Conservation (phyloP, 1,140 invertebrate genomes). For the Ceratoteleas bidentatus region DNA sequence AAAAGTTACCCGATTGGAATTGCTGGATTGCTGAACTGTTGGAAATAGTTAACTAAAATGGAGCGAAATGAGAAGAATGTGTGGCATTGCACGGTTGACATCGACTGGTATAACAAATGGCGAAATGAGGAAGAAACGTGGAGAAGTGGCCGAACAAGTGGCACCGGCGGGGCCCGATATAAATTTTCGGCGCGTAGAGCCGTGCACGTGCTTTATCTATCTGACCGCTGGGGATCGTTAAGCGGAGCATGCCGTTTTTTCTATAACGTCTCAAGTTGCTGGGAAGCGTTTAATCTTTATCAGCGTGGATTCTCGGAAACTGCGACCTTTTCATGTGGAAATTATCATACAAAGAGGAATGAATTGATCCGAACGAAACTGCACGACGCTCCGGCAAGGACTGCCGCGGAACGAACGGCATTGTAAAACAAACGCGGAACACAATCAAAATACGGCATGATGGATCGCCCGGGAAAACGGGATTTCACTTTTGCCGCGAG, state of each 20-base stretch:
- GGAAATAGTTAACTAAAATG: too few relatives aligned
- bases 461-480: constrained; percentile 11
- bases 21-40: too few relatives aligned
- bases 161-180: not conserved
- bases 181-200: not conserved
- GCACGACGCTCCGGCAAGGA: not conserved
- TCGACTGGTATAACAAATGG: too few relatives aligned
- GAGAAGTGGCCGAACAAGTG: too few relatives aligned
- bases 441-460: constrained; percentile 27
- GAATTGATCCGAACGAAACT: not conserved
- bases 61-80: too few relatives aligned
- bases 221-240: not conserved
- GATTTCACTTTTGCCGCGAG: not conserved
- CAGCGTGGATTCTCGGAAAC: constrained; percentile 5
- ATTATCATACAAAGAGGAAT: constrained; percentile 7
- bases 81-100: too few relatives aligned
- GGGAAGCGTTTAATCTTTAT: constrained; percentile 16
- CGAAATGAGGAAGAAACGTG: too few relatives aligned
- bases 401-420: too few relatives aligned
- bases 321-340: constrained; percentile 10
- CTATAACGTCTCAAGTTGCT: not conserved
- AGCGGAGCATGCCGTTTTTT: constrained; percentile 6
- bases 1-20: too few relatives aligned
- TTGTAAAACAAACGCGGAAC: too few relatives aligned
- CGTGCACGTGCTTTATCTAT: constrained; percentile 14